Conservation (phyloP, 2,888 invertebrate species). For the Stenoptilia bipunctidactyla region DNA sequence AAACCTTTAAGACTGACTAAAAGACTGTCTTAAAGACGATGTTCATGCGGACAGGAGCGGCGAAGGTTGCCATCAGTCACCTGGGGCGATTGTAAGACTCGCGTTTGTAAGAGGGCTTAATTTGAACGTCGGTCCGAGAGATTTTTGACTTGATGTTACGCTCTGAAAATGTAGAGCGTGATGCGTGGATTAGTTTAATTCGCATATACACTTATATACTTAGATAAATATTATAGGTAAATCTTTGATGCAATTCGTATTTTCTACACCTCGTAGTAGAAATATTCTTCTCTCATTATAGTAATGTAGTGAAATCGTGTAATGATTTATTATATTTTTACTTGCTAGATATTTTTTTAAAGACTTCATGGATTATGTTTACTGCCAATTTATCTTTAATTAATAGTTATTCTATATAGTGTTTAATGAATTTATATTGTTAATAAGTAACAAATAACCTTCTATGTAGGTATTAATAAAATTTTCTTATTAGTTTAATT, state of each 20-base stretch:
- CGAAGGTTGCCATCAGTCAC: neutral
- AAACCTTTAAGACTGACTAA: slow-evolving; percentile 67
- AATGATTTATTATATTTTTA: neutral
- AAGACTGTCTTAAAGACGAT: slow-evolving; percentile 65
- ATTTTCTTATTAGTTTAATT: slow-evolving; percentile 51
- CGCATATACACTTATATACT: neutral
- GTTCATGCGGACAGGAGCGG: slow-evolving; percentile 23
- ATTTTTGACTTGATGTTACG: neutral
- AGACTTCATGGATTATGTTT: neutral
- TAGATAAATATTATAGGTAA: neutral
- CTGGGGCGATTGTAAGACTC: neutral
- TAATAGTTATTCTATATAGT: neutral
- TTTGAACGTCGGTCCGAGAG: neutral
- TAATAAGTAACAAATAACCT: slow-evolving; percentile 37
- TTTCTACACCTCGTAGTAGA: neutral
- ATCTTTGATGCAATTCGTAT: neutral
- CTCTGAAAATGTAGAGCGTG: neutral
- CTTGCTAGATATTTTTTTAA: neutral
- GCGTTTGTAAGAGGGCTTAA: neutral
- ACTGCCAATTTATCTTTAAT: neutral
- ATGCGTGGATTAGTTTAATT: neutral
- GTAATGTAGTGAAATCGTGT: neutral
- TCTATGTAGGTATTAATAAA: slow-evolving; percentile 33
- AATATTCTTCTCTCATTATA: neutral
- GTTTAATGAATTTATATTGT: neutral